Conservation (phyloP, 1,140 invertebrate genomes). For the Temnothorax curvispinosus region DNA sequence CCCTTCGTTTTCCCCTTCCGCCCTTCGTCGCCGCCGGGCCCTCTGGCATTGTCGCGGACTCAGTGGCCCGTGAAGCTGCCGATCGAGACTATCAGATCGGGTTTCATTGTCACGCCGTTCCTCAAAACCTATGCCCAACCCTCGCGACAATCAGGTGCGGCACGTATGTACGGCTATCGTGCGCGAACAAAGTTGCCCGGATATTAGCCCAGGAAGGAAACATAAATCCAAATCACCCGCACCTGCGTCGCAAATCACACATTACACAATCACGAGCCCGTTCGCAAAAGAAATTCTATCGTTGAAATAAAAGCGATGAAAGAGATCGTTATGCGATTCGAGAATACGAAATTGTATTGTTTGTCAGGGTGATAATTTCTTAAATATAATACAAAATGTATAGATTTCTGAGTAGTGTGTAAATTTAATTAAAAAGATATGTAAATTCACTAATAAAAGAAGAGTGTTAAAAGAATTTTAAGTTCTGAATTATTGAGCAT, state of each 20-base stretch:
- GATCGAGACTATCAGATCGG: conserved; percentile 64
- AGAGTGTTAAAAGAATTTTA: neutral
- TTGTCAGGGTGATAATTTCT: neutral
- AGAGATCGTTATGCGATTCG: neutral
- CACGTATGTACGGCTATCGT: conserved; percentile 29
- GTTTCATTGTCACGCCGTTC: conserved; percentile 75
- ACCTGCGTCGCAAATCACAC: neutral
- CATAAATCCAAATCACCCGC: conserved; percentile 49
- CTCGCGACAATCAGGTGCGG: conserved; percentile 65
- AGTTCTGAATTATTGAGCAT: neutral
- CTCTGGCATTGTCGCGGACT: conserved; percentile 68
- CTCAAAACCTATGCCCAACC: conserved; percentile 68
- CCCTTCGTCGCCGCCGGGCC: conserved; percentile 21
- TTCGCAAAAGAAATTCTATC: neutral
- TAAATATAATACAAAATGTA: neutral
- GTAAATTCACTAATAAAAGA: neutral
- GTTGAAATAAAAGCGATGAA: neutral
- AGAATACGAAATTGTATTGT: neutral
- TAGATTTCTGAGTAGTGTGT: neutral
- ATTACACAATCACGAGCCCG: neutral
- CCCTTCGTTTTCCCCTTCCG: conserved; percentile 19
- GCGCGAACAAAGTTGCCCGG: conserved; percentile 51
- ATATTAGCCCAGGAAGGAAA: conserved; percentile 62
- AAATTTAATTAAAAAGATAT: neutral
- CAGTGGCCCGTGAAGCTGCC: conserved; percentile 71